A percentile compares a stretch with the other conserved stretches of the same genome.
Conservation (phyloP, 1,140 invertebrate species). For the Brachionus paranguensis region DNA sequence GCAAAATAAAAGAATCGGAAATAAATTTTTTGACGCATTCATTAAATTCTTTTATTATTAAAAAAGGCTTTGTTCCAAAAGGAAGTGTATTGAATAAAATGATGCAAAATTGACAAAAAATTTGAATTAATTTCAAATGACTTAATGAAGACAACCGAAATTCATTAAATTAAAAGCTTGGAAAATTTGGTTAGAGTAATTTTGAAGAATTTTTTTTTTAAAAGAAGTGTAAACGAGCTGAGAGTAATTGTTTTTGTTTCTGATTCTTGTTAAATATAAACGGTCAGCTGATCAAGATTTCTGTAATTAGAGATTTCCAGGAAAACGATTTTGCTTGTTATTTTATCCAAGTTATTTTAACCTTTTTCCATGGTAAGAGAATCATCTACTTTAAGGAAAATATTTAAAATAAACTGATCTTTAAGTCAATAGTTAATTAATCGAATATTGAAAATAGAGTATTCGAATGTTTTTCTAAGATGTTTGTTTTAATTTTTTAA, state of each 20-base stretch:
- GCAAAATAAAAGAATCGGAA: neutral
- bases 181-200: neutral
- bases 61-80: neutral
- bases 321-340: neutral
- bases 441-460: slow-evolving; percentile 8
- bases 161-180: slow-evolving; percentile 17
- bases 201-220: neutral
- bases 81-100: slow-evolving; percentile 9
- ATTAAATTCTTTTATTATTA: neutral
- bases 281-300: slow-evolving; percentile 18
- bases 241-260: neutral
- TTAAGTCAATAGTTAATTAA: slow-evolving; percentile 35
- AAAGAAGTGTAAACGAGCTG: neutral
- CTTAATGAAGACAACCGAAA: neutral
- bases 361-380: neutral
- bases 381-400: slow-evolving; percentile 6
- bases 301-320: slow-evolving; percentile 4
- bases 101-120: slow-evolving; percentile 11
- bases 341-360: slow-evolving; percentile 19
- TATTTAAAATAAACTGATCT: slow-evolving; percentile 27
- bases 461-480: neutral
- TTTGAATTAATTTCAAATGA: neutral
- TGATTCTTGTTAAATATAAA: slow-evolving; percentile 12
- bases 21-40: neutral
- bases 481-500: neutral